A percentile compares a stretch with the other conserved stretches of the same genome.
These are phyloP conservation scores for Columbina picui DNA, from an alignment of 2,113 vertebrate species.

Conservation along the genomic window DNA sequence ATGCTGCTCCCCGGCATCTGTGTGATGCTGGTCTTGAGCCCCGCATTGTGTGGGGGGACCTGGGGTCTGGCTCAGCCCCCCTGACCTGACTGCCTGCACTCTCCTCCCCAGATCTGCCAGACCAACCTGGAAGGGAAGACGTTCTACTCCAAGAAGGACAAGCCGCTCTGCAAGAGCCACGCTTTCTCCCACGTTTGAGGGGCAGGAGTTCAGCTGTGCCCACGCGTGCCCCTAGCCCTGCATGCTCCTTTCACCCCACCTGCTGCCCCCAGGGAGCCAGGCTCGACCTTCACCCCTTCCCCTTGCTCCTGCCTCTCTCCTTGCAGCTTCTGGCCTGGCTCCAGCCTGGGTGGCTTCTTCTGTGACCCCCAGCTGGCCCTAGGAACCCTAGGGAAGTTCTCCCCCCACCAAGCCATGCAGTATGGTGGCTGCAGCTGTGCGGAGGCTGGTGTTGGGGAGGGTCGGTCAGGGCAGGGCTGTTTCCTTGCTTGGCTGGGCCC, in stretches of 20 bases:
- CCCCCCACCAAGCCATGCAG: not conserved
- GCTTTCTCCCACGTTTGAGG: slow-evolving; percentile 94
- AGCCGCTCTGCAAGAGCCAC: slow-evolving; percentile 98
- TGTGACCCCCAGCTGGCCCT: not conserved
- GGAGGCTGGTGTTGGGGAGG: not conserved
- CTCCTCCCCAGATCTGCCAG: slow-evolving; percentile 89
- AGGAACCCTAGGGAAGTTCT: not conserved
- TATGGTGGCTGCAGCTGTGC: accelerated
- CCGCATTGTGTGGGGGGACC: accelerated
- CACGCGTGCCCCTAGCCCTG: not conserved
- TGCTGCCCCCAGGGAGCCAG: not conserved
- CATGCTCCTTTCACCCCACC: not conserved
- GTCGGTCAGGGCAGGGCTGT: not conserved
- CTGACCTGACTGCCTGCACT: not conserved
- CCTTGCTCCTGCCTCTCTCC: not conserved
- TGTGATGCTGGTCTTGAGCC: not conserved
- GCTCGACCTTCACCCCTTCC: not conserved
- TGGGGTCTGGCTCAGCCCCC: not conserved
- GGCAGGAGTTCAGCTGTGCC: not conserved
- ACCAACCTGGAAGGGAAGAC: slow-evolving; percentile 99
- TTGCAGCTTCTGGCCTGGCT: not conserved
- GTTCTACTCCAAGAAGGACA: slow-evolving; percentile 99
- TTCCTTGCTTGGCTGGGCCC: not conserved
- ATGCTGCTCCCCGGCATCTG: not conserved
- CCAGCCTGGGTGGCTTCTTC: not conserved